These are phyloP conservation scores for Lithodes maja DNA, from an alignment of 2,888 invertebrate species.

Conservation along the genomic window DNA sequence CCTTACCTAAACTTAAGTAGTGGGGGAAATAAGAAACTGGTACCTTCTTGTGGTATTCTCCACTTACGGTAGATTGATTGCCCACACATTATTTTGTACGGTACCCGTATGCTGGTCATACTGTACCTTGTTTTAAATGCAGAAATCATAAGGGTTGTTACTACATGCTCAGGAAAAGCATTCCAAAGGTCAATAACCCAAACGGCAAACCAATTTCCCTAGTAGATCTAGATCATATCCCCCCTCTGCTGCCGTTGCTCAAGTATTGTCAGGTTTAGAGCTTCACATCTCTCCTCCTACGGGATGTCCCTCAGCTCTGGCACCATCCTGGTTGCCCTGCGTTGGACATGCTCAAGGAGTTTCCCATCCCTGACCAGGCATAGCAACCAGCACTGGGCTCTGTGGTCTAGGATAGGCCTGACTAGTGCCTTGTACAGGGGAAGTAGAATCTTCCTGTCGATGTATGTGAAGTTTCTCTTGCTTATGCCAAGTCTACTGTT, in stretches of 20 bases:
- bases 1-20: not conserved
- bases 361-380: constrained; percentile 1
- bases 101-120: not conserved
- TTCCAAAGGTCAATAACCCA: not conserved
- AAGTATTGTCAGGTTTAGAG: not conserved
- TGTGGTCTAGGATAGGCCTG: too few species aligned
- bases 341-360: constrained; percentile 2
- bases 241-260: not conserved
- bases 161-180: constrained; percentile 5
- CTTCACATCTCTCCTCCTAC: not conserved
- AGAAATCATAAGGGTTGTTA: not conserved
- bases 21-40: constrained; percentile 15
- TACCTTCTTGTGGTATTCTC: constrained; percentile 20
- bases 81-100: not conserved
- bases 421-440: not conserved
- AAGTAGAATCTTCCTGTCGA: not conserved
- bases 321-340: constrained; percentile 3
- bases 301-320: not conserved
- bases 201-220: constrained; percentile 3
- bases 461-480: constrained; percentile 3
- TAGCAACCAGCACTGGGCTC: not conserved
- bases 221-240: not conserved
- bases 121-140: not conserved
- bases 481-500: constrained; percentile 23
- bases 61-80: constrained; percentile 1